Evolutionary conservation across 2,888 invertebrate species (phyloP), one percentile per base, ranked within the genome.

Genomic region (Bombylius discolor): DNA sequence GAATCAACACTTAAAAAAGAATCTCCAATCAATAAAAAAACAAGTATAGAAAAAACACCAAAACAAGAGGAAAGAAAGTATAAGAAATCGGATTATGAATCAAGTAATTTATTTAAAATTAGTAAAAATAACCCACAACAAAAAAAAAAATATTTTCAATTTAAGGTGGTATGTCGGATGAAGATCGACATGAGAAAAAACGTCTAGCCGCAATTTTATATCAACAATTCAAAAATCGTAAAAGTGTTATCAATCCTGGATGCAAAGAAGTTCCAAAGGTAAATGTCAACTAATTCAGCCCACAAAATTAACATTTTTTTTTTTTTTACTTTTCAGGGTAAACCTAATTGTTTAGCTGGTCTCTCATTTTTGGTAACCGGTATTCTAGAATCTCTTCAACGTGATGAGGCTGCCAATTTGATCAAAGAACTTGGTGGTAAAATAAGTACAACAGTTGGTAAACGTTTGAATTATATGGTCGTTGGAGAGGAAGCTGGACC

Each of bases 401-500:
- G 88, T 13, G 89, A 91, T 6, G 91, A 92, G 65, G 81, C 86
- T 5, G 79, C 80, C 44, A 80, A 79, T 1, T 76, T 91, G 7
- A 82, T 95, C 13, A 82, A 81, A 56, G 82, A 84, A 62, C 87
- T 87, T 70, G 92, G 94, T 1, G 96, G 94, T 1, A 81, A 82
- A 67, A 79, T 88, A 4, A 85, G 88, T 58, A 79, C 77, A 47
- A 75, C 79, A 48, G 78, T 95, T 31, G 89, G 91, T 58, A 84
- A 81, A 66, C 88, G 87, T 76, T 87, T 84, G 62, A 83, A 83
- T 63, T 94, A 90, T 70, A 70, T 96, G 4, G 77, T 96, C 32
- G 81, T 85, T 4, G 96, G 96, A 0, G 85, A 90, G 52, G 89
- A 94, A 53, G 79, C 91, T 2, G 96, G 95, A 0, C 88, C 87